phyloP scores from a whole-genome alignment of 2,113 vertebrate genomes.

The Hemichromis elongatus region DNA sequence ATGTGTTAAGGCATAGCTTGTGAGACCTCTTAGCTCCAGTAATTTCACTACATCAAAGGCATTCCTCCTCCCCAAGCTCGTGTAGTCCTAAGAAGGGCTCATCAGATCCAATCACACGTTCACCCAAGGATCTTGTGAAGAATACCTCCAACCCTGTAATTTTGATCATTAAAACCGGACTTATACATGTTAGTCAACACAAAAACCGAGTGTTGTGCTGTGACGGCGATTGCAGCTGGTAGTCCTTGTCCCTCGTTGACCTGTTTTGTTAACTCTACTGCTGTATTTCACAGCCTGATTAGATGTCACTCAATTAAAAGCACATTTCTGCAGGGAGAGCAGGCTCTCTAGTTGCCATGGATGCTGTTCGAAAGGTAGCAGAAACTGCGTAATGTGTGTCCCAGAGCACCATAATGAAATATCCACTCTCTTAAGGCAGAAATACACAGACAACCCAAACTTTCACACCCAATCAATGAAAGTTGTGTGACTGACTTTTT shows the following conservation, averaged over 20 bases:
- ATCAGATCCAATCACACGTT: conserved; percentile 64
- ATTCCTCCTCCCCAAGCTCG: conserved; percentile 49
- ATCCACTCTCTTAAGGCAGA: conserved; percentile 49
- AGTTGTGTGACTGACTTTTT: conserved; percentile 47
- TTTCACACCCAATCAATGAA: conserved; percentile 75
- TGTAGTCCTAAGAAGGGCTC: conserved; percentile 62
- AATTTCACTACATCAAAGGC: conserved; percentile 71
- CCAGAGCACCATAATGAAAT: conserved; percentile 67
- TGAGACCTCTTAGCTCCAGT: conserved; percentile 57
- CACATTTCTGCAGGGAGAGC: conserved; percentile 64
- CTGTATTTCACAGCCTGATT: conserved; percentile 72
- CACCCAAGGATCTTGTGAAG: conserved; percentile 49
- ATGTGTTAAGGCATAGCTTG: conserved; percentile 54
- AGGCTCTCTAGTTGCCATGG: conserved; percentile 69
- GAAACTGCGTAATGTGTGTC: conserved; percentile 49
- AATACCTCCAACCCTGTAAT: conserved; percentile 42
- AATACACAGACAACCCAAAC: conserved; percentile 64
- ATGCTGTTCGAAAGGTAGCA: conserved; percentile 59
- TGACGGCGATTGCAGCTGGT: conserved; percentile 27
- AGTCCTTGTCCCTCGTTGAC: conserved; percentile 52
- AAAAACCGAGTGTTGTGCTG: not conserved
- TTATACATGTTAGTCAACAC: conserved; percentile 16
- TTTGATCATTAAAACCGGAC: conserved; percentile 48
- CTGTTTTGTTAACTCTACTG: conserved; percentile 66
- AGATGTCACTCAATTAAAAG: conserved; percentile 79